Evolutionary conservation across 2,888 invertebrate species (phyloP).

Genomic region (Drosophila picticornis): DNA sequence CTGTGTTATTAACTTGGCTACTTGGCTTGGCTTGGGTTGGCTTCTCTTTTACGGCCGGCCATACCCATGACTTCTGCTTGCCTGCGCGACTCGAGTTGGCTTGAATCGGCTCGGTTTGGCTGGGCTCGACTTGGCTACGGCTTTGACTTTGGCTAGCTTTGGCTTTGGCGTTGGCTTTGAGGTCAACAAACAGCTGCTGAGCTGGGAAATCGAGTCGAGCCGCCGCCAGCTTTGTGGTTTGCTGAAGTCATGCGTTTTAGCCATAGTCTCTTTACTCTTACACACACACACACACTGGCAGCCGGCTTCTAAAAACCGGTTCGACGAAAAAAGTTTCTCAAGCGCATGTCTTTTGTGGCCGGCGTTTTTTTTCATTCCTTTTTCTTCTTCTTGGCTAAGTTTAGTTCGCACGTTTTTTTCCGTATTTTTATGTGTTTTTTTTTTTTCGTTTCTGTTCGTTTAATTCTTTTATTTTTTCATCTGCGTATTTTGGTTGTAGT

Average conservation of each 20-base stretch:
- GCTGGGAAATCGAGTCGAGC: slow-evolving; percentile 64
- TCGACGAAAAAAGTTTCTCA: slow-evolving; percentile 73
- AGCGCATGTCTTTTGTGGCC: slow-evolving; percentile 64
- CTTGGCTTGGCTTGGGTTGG: slow-evolving; percentile 71
- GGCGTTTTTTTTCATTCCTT: slow-evolving; percentile 42
- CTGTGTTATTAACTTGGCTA: slow-evolving; percentile 80
- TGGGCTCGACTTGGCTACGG: slow-evolving; percentile 35
- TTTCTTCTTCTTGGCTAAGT: slow-evolving; percentile 53
- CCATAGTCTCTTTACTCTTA: slow-evolving; percentile 15
- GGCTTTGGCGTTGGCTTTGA: slow-evolving; percentile 72
- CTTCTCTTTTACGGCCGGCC: slow-evolving; percentile 75
- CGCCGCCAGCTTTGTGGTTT: slow-evolving; percentile 63
- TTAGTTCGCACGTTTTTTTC: slow-evolving; percentile 80
- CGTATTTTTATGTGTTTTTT: slow-evolving; percentile 19
- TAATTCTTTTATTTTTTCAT: slow-evolving; percentile 12
- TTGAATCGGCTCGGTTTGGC: neutral
- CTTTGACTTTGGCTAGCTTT: slow-evolving; percentile 44
- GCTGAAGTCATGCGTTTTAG: slow-evolving; percentile 75
- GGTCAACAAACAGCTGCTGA: slow-evolving; percentile 85
- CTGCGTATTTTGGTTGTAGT: slow-evolving; percentile 37
- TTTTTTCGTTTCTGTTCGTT: slow-evolving; percentile 20
- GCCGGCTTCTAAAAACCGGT: slow-evolving; percentile 75
- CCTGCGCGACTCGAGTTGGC: slow-evolving; percentile 29
- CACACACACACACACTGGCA: slow-evolving; percentile 20
- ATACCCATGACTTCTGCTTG: slow-evolving; percentile 82